Evolutionary conservation across 2,888 invertebrate genomes (phyloP), one percentile per base, ranked within the genome.

Genomic region (Drosophila rellima): DNA sequence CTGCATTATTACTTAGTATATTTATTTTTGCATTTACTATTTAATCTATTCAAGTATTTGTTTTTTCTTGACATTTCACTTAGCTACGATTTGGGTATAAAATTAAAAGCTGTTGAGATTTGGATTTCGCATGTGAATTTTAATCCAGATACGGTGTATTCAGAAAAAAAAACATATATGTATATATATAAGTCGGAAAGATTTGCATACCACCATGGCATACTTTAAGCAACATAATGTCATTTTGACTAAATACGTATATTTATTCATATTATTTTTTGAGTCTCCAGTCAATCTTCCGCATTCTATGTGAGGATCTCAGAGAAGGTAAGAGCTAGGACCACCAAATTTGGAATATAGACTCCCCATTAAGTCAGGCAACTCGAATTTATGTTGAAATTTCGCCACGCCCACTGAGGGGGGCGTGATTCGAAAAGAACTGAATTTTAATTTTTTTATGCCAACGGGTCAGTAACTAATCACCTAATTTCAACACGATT

Each of bases 1-100:
- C 86, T 78, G 78, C 70, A 59, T 85, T 70, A 76, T 78, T 81
- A 80, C 77, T 79, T 79, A 78, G 62, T 77, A 64, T 76, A 76
- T 86, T 83, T 68, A 76, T 75, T 67, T 70, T 74, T 69, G 55
- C 66, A 35, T 47, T 72, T 74, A 64, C 59, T 52, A 66, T 64
- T 69, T 80, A 62, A 47, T 65, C 63, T 57, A 69, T 39, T 74
- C 74, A 64, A 73, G 59, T 74, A 70, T 70, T 69, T 67, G 52
- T 64, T 70, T 70, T 69, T 60, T 52, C 35, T 47, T 17, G 57
- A 48, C 51, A 33, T 68, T 48, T 71, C 65, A 65, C 70, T 75
- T 69, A 60, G 67, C 67, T 42, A 18, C 18, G 31, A 51, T 40
- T 48, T 74, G 79, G 73, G 71, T 75, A 70, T 67, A 75, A 66